These are phyloP conservation scores for Perca fluviatilis DNA, from an alignment of 2,113 vertebrate species.

Conservation along the genomic window DNA sequence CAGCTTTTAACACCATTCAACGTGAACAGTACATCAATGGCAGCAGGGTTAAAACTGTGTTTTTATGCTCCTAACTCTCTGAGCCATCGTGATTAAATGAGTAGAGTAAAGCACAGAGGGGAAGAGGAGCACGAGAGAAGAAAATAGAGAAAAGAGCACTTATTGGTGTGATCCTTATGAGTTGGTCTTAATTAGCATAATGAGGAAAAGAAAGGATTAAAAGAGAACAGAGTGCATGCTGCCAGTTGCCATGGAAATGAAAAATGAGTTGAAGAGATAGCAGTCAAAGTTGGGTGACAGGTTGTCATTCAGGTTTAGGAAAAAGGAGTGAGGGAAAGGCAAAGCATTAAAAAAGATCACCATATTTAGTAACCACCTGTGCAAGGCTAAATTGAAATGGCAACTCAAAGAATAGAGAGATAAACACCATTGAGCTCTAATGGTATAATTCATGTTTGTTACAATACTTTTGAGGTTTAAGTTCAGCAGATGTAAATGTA, in stretches of 20 bases:
- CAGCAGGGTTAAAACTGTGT: slow-evolving; percentile 70
- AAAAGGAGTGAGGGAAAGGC: neutral
- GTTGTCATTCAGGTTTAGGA: slow-evolving; percentile 28
- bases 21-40: slow-evolving; percentile 56
- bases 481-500: neutral
- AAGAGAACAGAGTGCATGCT: slow-evolving; percentile 47
- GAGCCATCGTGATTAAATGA: slow-evolving; percentile 55
- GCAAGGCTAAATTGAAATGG: neutral
- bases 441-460: neutral
- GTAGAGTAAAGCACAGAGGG: slow-evolving; percentile 42
- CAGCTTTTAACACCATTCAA: slow-evolving; percentile 63
- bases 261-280: slow-evolving; percentile 42
- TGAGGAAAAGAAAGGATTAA: slow-evolving; percentile 63
- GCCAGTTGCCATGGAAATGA: slow-evolving; percentile 75
- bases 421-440: neutral
- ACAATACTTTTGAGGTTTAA: neutral
- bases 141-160: slow-evolving; percentile 63
- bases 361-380: neutral
- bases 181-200: slow-evolving; percentile 78
- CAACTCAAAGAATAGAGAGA: neutral
- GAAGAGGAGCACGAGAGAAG: slow-evolving; percentile 40
- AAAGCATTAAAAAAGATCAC: neutral
- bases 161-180: slow-evolving; percentile 73
- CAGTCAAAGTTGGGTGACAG: slow-evolving; percentile 35
- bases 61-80: slow-evolving; percentile 62